Evolutionary conservation across 2,888 invertebrate genomes (phyloP).

Genomic region (Steinernema scapterisci): DNA sequence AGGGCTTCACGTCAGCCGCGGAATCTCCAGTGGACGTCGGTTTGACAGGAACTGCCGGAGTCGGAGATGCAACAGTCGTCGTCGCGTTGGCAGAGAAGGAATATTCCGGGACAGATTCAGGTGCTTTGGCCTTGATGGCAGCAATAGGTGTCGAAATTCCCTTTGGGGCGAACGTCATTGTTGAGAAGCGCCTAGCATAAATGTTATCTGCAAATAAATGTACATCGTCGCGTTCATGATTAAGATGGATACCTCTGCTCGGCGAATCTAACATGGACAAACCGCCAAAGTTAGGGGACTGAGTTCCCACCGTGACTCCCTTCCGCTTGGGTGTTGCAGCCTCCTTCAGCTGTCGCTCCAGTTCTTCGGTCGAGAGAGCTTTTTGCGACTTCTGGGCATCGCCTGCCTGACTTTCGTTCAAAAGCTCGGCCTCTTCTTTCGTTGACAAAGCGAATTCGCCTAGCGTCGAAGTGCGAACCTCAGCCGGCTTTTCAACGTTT

Average conservation of each 20-base stretch:
- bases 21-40: not conserved
- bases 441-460: too few species aligned
- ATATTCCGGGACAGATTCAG: too few species aligned
- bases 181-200: not conserved
- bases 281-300: not conserved
- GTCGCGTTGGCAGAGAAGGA: too few species aligned
- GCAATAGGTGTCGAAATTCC: too few species aligned
- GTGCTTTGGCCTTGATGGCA: too few species aligned
- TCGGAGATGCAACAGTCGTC: not conserved
- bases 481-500: too few species aligned
- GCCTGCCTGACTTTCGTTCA: too few species aligned
- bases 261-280: not conserved
- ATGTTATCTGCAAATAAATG: not conserved
- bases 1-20: too few species aligned
- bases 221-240: not conserved
- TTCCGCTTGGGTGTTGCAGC: not conserved
- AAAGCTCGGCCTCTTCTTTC: too few species aligned
- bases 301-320: slow-evolving; percentile 3
- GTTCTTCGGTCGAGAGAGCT: not conserved
- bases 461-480: too few species aligned
- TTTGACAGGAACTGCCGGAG: not conserved
- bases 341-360: not conserved
- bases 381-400: not conserved
- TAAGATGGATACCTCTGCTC: not conserved
- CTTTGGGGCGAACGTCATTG: not conserved